Conservation (phyloP, 2,797 vertebrate genomes). For the Hipposideros larvatus region DNA sequence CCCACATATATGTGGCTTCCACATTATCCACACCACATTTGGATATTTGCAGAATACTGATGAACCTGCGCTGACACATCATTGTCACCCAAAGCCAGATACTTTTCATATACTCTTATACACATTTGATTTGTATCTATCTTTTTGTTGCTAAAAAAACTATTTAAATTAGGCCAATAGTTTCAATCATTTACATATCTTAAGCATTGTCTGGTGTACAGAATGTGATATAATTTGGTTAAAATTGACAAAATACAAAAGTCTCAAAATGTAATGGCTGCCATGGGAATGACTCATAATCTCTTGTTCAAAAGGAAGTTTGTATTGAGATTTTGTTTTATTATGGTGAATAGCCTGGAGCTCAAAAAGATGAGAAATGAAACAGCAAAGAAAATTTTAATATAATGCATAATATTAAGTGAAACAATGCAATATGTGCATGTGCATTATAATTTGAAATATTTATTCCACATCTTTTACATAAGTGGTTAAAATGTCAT, state of each 20-base stretch:
- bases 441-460: background rate
- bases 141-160: background rate
- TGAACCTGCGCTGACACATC: too few species aligned
- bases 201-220: background rate
- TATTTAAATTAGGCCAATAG: background rate
- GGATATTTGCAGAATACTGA: background rate
- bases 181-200: background rate
- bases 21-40: background rate
- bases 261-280: background rate
- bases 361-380: background rate
- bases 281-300: background rate
- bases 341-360: background rate
- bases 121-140: background rate
- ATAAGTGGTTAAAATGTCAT: background rate
- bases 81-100: background rate
- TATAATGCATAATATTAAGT: background rate
- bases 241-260: background rate
- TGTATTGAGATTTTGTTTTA: background rate
- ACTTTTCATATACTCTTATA: background rate
- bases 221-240: background rate
- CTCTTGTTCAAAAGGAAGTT: background rate
- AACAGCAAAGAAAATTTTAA: background rate
- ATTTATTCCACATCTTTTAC: background rate
- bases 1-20: background rate
- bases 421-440: background rate